Conservation (phyloP, 2,888 invertebrate species). For the Platycnemis pennipes region DNA sequence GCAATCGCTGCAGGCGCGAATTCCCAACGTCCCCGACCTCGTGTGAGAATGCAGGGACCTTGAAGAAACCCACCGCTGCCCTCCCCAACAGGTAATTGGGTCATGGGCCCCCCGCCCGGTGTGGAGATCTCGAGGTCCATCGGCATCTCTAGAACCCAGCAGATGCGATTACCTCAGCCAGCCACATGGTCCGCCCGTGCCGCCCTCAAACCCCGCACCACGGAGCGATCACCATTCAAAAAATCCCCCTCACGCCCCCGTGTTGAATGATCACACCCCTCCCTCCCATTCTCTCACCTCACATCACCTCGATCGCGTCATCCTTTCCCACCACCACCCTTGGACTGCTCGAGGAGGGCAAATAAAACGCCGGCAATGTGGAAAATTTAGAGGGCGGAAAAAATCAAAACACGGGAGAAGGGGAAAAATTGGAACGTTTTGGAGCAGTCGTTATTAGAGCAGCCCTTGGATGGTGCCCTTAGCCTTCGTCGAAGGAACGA, state of each 20-base stretch:
- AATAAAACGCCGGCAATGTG: not conserved
- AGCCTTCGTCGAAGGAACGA: not conserved
- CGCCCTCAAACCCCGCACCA: not conserved
- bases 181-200: not conserved
- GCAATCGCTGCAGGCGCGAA: not conserved
- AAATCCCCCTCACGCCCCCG: not conserved
- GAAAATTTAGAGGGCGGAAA: not conserved
- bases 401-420: not conserved
- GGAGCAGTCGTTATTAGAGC: conserved; percentile 24
- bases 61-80: conserved; percentile 73
- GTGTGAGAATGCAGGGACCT: not conserved
- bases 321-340: not conserved
- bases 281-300: not conserved
- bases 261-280: not conserved
- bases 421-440: not conserved
- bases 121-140: conserved; percentile 74
- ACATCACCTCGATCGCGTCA: too few relatives aligned
- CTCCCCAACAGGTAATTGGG: conserved; percentile 75
- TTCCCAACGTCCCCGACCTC: not conserved
- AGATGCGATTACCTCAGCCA: not conserved
- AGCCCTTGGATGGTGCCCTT: not conserved
- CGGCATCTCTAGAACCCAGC: conserved; percentile 76
- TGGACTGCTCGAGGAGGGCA: not conserved
- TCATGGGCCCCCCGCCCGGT: conserved; percentile 73
- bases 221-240: not conserved